A percentile compares a stretch with the other conserved stretches of the same genome.
Evolutionary conservation across 2,888 invertebrate species (phyloP).

Genomic region (Bruchidius siliquastri): DNA sequence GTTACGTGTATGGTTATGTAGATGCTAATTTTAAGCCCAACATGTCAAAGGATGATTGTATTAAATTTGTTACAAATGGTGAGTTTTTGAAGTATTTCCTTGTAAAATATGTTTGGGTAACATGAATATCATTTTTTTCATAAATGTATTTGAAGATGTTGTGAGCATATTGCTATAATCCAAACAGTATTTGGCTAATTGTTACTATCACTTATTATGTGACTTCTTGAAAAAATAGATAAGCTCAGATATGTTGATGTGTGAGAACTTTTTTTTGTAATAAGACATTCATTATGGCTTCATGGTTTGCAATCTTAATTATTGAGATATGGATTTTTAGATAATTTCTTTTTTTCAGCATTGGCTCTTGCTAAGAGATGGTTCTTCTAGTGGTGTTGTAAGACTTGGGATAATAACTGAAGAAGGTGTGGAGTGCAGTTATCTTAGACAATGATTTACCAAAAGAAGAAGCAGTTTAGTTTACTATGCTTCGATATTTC

Average conservation of each 20-base stretch:
- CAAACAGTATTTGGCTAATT: no score
- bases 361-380: slow-evolving; percentile 86
- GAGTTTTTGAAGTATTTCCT: slow-evolving; percentile 32
- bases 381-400: slow-evolving; percentile 91
- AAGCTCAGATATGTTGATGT: no score
- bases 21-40: slow-evolving; percentile 84
- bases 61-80: slow-evolving; percentile 84
- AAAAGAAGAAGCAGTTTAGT: slow-evolving; percentile 44
- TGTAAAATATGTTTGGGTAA: no score
- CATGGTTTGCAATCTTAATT: no score
- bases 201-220: no score
- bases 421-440: slow-evolving; percentile 75
- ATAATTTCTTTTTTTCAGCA: slow-evolving; percentile 52
- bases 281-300: no score
- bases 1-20: slow-evolving; percentile 92
- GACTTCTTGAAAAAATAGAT: no score
- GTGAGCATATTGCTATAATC: no score
- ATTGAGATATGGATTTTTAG: neutral
- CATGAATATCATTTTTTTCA: no score
- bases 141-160: no score
- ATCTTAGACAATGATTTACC: slow-evolving; percentile 67
- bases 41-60: slow-evolving; percentile 82
- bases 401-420: slow-evolving; percentile 84
- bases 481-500: neutral
- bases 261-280: no score